phyloP scores from a whole-genome alignment of 2,888 invertebrate genomes.

The Eudemis profundana region DNA sequence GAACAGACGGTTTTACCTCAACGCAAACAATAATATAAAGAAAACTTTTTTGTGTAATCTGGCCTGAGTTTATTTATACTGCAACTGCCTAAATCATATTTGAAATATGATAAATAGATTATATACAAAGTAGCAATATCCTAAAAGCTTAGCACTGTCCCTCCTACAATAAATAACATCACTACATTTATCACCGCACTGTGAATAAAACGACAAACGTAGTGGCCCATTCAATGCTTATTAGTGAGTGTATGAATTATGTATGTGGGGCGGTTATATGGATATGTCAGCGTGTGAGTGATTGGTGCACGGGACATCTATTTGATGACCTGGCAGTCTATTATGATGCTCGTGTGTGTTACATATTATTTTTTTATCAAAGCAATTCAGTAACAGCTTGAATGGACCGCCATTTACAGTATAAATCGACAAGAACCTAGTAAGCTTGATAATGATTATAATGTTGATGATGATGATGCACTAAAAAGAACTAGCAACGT shows the following conservation, averaged over 20 bases:
- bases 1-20: no score
- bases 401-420: not conserved
- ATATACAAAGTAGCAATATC: conserved; percentile 37
- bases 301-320: conserved; percentile 25
- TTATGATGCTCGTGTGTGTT: conserved; percentile 11
- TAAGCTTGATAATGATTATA: no score
- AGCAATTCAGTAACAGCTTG: conserved; percentile 14
- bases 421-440: no score
- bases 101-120: conserved; percentile 34
- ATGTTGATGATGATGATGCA: no score
- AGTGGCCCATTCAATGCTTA: conserved; percentile 44
- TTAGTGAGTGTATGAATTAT: conserved; percentile 42
- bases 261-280: conserved; percentile 32
- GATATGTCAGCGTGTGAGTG: conserved; percentile 28
- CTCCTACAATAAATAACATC: conserved; percentile 39
- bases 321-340: conserved; percentile 29
- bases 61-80: not conserved
- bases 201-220: conserved; percentile 40
- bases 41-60: no score
- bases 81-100: conserved; percentile 25
- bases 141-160: conserved; percentile 39
- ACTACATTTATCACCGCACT: conserved; percentile 39
- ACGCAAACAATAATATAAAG: no score
- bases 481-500: no score
- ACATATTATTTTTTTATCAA: not conserved